A percentile compares a stretch with the other conserved stretches of the same genome.
Conservation (phyloP, 2,113 vertebrate species). For the Gnathonemus echidnorhynchus region DNA sequence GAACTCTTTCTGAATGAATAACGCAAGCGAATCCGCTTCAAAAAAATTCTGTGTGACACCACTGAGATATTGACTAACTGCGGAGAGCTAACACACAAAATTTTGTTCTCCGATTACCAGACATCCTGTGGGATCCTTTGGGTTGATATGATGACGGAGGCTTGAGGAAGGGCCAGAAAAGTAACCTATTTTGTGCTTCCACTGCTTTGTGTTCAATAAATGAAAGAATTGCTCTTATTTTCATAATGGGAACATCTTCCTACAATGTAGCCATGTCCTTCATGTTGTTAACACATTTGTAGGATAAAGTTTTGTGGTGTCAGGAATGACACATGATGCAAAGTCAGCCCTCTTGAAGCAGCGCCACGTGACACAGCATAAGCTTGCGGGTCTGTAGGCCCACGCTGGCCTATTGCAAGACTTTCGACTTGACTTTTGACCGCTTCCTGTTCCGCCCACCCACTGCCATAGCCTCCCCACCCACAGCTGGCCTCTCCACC, state of each 20-base stretch:
- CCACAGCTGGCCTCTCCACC: neutral
- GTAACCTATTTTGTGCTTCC: neutral
- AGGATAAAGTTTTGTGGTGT: neutral
- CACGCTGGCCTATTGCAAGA: neutral
- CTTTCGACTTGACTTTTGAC: neutral
- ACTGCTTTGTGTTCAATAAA: neutral
- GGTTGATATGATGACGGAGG: slow-evolving; percentile 13
- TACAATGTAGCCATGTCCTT: neutral
- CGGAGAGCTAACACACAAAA: slow-evolving; percentile 6
- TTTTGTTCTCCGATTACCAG: slow-evolving; percentile 26
- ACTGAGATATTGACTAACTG: slow-evolving; percentile 12
- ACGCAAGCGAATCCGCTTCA: neutral
- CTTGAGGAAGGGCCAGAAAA: neutral
- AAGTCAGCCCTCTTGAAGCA: neutral
- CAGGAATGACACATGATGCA: neutral
- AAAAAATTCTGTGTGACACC: neutral
- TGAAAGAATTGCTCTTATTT: neutral
- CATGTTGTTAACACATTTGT: neutral
- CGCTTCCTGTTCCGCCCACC: neutral
- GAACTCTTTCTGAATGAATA: neutral
- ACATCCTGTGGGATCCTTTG: slow-evolving; percentile 26
- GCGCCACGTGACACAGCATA: neutral
- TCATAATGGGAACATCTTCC: neutral
- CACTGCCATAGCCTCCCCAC: neutral
- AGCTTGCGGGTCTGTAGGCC: neutral